Evolutionary conservation across 2,113 vertebrate genomes (phyloP).

Genomic region (Sebastes fasciatus): DNA sequence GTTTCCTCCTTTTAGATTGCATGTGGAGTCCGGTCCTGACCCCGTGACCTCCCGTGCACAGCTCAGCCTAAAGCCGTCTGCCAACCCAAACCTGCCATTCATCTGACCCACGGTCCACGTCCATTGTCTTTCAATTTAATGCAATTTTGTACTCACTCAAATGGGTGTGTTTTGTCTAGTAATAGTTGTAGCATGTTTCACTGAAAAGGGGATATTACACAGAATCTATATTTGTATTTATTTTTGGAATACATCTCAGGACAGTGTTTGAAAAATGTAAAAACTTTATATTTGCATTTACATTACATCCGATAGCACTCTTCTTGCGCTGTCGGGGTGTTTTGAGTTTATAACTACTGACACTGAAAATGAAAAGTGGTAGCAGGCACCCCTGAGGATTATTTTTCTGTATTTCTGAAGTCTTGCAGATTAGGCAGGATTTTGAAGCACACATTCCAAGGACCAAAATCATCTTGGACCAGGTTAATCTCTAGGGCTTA

Average conservation of each 20-base stretch:
- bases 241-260: conserved; percentile 54
- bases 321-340: neutral
- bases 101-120: neutral
- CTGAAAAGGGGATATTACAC: conserved; percentile 10
- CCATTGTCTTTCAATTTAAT: conserved; percentile 21
- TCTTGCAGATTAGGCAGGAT: conserved; percentile 1
- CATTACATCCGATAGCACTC: neutral
- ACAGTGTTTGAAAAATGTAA: neutral
- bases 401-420: conserved; percentile 15
- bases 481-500: conserved; percentile 24
- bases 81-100: conserved; percentile 23
- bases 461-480: conserved; percentile 10
- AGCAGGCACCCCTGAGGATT: neutral
- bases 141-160: neutral
- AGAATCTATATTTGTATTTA: conserved; percentile 59
- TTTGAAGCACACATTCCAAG: conserved; percentile 28
- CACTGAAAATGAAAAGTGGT: conserved; percentile 23
- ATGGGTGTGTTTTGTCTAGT: neutral
- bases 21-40: conserved; percentile 24
- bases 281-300: conserved; percentile 15
- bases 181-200: conserved; percentile 16
- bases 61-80: conserved; percentile 26
- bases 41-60: conserved; percentile 14
- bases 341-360: conserved; percentile 15
- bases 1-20: conserved; percentile 66